Conservation (phyloP, 1,140 invertebrate species). For the Atta cephalotes region DNA sequence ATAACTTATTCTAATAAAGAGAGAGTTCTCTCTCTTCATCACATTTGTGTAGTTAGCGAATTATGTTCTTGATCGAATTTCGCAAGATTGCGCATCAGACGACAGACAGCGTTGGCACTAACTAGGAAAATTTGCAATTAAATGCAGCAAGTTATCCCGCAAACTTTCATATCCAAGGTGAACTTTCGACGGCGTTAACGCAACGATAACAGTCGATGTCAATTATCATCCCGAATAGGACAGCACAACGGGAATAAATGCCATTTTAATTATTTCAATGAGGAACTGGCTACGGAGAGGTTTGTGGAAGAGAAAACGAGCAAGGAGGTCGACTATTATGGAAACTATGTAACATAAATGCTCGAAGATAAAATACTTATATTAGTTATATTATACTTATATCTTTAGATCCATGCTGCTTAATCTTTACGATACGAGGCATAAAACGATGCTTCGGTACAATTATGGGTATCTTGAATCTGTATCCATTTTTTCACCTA, state of each 20-base stretch:
- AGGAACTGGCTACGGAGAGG: neutral
- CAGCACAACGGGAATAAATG: slow-evolving; percentile 74
- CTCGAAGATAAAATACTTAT: neutral
- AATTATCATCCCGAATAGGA: slow-evolving; percentile 71
- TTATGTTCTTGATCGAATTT: slow-evolving; percentile 34
- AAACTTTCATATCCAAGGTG: slow-evolving; percentile 43
- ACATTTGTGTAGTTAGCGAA: neutral
- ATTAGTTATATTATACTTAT: no score
- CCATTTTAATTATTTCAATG: slow-evolving; percentile 73
- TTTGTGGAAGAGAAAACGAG: neutral
- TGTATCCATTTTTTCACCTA: no score
- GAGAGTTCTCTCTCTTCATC: neutral
- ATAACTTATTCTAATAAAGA: neutral
- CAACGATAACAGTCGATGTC: slow-evolving; percentile 72
- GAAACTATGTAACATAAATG: neutral
- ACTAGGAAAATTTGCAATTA: slow-evolving; percentile 68
- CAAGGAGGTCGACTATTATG: neutral
- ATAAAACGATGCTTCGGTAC: no score
- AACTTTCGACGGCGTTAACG: slow-evolving; percentile 71
- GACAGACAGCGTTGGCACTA: slow-evolving; percentile 28
- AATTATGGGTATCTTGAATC: no score
- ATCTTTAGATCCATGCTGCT: no score
- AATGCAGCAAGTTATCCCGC: slow-evolving; percentile 55
- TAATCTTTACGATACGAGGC: no score
- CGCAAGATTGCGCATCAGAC: slow-evolving; percentile 8